phyloP scores from a whole-genome alignment of 2,797 vertebrate genomes.

The Esox masquinongy region DNA sequence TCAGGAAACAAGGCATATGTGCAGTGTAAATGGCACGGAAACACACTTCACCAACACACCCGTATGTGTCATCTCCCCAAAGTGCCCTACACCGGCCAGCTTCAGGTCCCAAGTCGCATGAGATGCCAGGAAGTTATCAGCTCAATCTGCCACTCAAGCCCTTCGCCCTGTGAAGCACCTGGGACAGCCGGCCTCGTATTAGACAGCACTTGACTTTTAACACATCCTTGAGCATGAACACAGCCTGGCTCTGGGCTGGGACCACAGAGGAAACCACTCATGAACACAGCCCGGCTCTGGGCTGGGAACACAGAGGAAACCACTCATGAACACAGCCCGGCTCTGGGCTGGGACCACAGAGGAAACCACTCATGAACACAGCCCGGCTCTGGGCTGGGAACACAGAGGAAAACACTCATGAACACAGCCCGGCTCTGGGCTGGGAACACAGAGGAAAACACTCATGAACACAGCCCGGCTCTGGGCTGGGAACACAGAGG shows the following conservation, averaged over 20 bases:
- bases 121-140: neutral
- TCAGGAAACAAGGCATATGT: neutral
- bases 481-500: neutral
- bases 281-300: neutral
- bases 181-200: neutral
- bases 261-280: neutral
- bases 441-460: neutral
- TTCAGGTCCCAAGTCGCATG: neutral
- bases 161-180: neutral
- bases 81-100: neutral
- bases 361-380: neutral
- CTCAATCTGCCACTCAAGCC: neutral
- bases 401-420: neutral
- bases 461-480: neutral
- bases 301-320: neutral
- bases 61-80: neutral
- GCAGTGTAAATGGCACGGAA: neutral
- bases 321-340: neutral
- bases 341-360: neutral
- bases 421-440: neutral
- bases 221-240: neutral
- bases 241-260: neutral
- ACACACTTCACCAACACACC: neutral
- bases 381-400: neutral
- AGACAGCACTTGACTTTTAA: neutral